These are phyloP conservation scores for Arenaria interpres DNA, from an alignment of 2,113 vertebrate species.

Conservation along the genomic window DNA sequence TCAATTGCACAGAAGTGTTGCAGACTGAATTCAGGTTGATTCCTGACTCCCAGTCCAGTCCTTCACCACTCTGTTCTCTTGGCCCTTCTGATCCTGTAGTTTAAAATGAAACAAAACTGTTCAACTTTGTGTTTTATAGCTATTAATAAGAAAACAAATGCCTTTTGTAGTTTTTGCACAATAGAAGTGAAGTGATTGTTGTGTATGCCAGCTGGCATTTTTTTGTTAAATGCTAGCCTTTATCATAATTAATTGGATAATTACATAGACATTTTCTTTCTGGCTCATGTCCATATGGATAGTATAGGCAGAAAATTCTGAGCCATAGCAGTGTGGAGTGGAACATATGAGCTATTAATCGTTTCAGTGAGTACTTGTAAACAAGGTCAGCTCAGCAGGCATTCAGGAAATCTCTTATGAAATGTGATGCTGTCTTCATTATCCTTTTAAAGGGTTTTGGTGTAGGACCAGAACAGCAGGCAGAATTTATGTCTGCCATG, in stretches of 20 bases:
- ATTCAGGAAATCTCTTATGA: background rate
- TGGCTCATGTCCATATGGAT: background rate
- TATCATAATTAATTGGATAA: slow-evolving; percentile 30
- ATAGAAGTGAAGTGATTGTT: background rate
- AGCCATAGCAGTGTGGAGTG: background rate
- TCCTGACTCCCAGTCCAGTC: background rate
- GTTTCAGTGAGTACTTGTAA: slow-evolving; percentile 22
- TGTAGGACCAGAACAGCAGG: background rate
- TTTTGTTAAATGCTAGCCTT: background rate
- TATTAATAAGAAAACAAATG: background rate
- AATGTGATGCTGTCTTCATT: slow-evolving; percentile 45
- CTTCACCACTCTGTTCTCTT: background rate
- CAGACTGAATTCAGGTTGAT: background rate
- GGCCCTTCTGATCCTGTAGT: background rate
- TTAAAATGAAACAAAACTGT: background rate
- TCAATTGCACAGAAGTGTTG: background rate
- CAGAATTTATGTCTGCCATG: background rate
- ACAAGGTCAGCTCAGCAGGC: slow-evolving; percentile 18
- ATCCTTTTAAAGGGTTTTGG: background rate
- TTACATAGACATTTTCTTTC: background rate
- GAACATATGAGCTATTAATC: background rate
- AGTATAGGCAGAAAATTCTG: slow-evolving; percentile 2
- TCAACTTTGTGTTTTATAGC: background rate
- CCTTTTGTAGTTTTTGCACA: background rate
- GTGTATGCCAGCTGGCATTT: background rate